These are phyloP conservation scores for Cantharis rufa DNA, from an alignment of 2,888 invertebrate genomes.

Conservation along the genomic window DNA sequence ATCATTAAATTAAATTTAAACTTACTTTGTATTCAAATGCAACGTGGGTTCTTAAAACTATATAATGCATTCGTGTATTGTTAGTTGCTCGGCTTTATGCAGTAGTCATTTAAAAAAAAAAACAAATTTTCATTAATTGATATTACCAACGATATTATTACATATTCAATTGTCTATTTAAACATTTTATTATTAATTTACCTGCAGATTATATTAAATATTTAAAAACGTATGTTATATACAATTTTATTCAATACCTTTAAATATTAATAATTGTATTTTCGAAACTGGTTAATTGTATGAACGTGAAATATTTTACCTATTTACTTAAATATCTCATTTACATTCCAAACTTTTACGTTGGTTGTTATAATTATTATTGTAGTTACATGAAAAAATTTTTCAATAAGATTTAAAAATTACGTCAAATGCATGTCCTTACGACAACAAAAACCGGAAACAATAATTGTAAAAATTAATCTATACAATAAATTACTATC, in stretches of 20 bases:
- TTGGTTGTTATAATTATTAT: not conserved
- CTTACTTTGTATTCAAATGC: not conserved
- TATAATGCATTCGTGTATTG: not conserved
- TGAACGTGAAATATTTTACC: not conserved
- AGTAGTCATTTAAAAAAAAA: too few relatives aligned
- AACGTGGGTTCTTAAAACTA: not conserved
- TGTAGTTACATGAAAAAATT: too few relatives aligned
- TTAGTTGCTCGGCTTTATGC: not conserved
- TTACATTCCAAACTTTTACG: not conserved
- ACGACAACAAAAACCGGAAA: too few relatives aligned
- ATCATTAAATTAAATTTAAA: not conserved
- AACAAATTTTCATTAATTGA: too few relatives aligned
- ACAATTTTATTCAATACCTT: not conserved
- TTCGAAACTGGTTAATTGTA: not conserved
- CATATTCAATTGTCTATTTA: too few relatives aligned
- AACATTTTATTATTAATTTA: too few relatives aligned
- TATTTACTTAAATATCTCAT: not conserved
- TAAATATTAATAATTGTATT: not conserved
- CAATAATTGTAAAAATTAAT: too few relatives aligned
- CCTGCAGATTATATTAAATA: too few relatives aligned
- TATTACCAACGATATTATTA: too few relatives aligned
- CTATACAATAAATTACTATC: too few relatives aligned
- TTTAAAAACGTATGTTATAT: not conserved
- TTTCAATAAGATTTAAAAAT: not conserved
- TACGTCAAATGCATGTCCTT: too few relatives aligned